Evolutionary conservation across 2,888 invertebrate genomes (phyloP), one percentile per base, ranked within the genome.

Genomic region (Sinopyrophorus schimmeli): DNA sequence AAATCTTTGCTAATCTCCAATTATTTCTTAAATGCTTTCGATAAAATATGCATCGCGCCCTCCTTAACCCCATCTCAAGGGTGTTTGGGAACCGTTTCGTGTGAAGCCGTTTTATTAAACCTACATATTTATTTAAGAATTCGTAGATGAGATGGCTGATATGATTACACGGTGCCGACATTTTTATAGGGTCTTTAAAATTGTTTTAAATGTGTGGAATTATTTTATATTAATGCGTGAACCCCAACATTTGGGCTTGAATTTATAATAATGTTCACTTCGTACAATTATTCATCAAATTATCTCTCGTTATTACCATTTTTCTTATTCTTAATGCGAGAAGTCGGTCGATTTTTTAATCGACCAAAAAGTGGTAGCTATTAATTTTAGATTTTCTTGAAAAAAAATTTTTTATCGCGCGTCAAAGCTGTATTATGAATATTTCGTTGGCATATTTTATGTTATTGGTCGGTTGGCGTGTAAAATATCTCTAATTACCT

Each of bases 1-100:
- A 52, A 52, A 52, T 52, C 52, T 34, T 47, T 39, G 39, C 47
- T 47, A 52, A 52, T 52, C 52, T 42, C 46, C 47, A 47, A 52
- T 52, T 52, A 52, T 47, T 37, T 40, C 51, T 41, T 51, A 47
- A 51, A 43, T 38, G 38, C 27, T 30, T n/a, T 16, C 27, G 27
- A 38, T 51, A 51, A 51, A 47, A 51, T 51, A 51, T 47, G 44
- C 50, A 38, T 31, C 39, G 20, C 24, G 9, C 28, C 34, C 32
- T 34, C 31, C 15, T n/a, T 24, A 28, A 21, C 44, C 44, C 44
- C 40, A 26, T 40, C 37, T 12, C 18, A 12, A 39, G 32, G 31
- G 6, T 20, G 20, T 24, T 30, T 37, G 20, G 30, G 31, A 23
- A 9, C 18, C 23, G 17, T 34, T 32, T 34, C 42, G 17, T 43